Evolutionary conservation across 2,797 vertebrate genomes (phyloP).

Genomic region (Rhyacichthys aspro): DNA sequence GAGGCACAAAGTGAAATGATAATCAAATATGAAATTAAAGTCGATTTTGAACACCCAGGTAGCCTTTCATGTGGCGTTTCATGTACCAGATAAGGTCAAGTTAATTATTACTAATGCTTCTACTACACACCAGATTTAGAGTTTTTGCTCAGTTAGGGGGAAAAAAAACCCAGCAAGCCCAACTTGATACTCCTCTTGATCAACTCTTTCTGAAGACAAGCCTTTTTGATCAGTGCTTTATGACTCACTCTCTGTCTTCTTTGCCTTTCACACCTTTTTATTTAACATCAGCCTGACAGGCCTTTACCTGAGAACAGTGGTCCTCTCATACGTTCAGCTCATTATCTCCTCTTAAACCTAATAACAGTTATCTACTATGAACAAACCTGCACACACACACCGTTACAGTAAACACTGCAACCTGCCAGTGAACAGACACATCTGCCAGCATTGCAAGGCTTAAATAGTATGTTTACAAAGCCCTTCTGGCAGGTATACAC

Average conservation of each 20-base stretch:
- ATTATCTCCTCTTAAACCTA: conserved; percentile 5
- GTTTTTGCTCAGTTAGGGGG: background rate
- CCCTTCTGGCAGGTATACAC: conserved; percentile 10
- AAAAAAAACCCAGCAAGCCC: conserved; percentile 22
- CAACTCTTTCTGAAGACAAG: conserved; percentile 22
- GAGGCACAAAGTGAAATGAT: conserved; percentile 35
- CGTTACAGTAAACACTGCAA: background rate
- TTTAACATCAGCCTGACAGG: conserved; percentile 46
- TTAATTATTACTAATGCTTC: conserved; percentile 4
- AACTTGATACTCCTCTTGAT: conserved; percentile 32
- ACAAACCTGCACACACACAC: background rate
- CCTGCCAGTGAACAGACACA: conserved; percentile 11
- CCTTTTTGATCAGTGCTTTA: conserved; percentile 39
- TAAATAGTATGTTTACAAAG: conserved; percentile 22
- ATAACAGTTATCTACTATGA: background rate
- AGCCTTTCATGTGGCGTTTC: conserved; percentile 25
- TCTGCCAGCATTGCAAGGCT: conserved; percentile 22
- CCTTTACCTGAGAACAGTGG: conserved; percentile 43
- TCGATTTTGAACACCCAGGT: background rate
- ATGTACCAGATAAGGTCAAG: conserved; percentile 2
- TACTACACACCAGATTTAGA: background rate
- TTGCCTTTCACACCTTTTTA: conserved; percentile 60
- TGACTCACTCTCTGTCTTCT: conserved; percentile 45
- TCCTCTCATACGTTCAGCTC: conserved; percentile 12
- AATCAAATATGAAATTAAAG: conserved; percentile 49